Conservation (phyloP, 92 coral and sea anemone genomes). For the Isaurus tuberculatus region DNA sequence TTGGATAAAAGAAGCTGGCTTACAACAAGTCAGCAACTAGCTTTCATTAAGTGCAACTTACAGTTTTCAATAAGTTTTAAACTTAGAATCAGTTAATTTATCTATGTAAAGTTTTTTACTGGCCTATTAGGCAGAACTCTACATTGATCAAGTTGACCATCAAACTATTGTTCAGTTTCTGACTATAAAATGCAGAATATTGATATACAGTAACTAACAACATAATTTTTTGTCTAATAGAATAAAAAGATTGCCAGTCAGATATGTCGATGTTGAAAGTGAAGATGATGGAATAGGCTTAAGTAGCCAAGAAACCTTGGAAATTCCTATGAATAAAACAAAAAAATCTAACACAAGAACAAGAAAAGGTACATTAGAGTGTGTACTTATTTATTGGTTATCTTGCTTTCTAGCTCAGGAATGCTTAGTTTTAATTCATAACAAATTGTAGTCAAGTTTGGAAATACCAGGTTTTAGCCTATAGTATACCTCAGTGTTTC, state of each 20-base stretch:
- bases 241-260: conserved; percentile 67
- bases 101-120: no score
- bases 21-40: no score
- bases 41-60: no score
- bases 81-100: no score
- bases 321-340: conserved; percentile 63
- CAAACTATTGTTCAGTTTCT: no score
- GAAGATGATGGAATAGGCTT: conserved; percentile 54
- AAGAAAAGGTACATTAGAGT: conserved; percentile 14
- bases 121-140: no score
- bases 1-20: no score
- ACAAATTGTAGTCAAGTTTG: not conserved
- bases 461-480: not conserved
- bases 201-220: not conserved
- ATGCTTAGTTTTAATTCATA: not conserved
- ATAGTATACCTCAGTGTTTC: no score
- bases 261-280: conserved; percentile 67
- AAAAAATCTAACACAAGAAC: conserved; percentile 43
- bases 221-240: conserved; percentile 29
- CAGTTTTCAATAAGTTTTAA: no score
- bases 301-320: conserved; percentile 24
- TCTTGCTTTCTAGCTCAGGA: not conserved
- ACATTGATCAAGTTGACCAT: no score
- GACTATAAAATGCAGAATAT: no score
- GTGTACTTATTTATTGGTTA: not conserved